Conservation (phyloP, 1,140 invertebrate genomes). For the Bactericera cockerelli region DNA sequence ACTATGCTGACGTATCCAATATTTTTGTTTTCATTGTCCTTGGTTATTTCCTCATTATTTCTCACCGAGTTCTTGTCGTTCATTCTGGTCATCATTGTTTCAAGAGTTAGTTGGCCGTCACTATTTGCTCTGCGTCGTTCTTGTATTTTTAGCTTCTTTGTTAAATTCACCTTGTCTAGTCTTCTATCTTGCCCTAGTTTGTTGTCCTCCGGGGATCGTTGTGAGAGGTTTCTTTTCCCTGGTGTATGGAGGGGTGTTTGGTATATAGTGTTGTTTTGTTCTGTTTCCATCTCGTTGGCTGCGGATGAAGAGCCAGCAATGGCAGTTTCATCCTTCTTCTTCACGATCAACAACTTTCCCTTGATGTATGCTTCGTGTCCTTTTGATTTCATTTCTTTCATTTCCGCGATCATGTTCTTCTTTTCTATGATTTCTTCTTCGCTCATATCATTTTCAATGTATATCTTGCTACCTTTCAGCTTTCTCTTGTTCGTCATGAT, state of each 20-base stretch:
- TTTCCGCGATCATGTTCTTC: not conserved
- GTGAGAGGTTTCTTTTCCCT: not conserved
- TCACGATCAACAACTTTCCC: not conserved
- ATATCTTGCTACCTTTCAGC: not conserved
- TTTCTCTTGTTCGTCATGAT: not conserved
- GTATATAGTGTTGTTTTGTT: not conserved
- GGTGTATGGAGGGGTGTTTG: not conserved
- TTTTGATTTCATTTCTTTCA: not conserved
- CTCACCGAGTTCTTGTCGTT: not conserved
- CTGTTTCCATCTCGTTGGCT: not conserved
- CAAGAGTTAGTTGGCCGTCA: not conserved
- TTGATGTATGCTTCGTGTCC: conserved; percentile 2
- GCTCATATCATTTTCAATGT: conserved; percentile 1
- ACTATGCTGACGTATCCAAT: not conserved
- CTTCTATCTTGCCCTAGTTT: not conserved
- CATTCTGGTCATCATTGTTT: not conserved
- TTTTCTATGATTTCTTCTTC: conserved; percentile 4
- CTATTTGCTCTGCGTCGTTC: not conserved
- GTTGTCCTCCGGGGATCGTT: not conserved
- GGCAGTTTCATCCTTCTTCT: not conserved
- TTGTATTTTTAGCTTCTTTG: not conserved
- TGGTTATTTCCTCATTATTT: not conserved
- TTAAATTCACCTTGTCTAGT: not conserved
- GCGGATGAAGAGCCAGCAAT: not conserved
- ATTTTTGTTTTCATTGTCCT: not conserved